These are phyloP conservation scores for Carduelis carduelis DNA, from an alignment of 2,797 vertebrate genomes.

Conservation along the genomic window DNA sequence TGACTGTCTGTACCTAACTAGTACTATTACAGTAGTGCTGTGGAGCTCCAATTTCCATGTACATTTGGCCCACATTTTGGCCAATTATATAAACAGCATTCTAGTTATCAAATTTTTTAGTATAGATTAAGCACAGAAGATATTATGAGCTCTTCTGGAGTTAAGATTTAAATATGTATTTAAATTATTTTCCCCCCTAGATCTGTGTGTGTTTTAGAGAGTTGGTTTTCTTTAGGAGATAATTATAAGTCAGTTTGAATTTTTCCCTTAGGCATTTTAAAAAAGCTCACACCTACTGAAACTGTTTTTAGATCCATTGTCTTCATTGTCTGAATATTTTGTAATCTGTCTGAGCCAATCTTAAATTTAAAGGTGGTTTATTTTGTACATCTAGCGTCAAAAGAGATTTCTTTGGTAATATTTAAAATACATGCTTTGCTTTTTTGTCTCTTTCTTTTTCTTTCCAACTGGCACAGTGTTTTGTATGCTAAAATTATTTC, in stretches of 20 bases:
- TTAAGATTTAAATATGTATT: neutral
- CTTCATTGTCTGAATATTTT: slow-evolving; percentile 47
- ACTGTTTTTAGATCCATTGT: slow-evolving; percentile 16
- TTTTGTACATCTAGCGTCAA: slow-evolving; percentile 46
- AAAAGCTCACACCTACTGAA: slow-evolving; percentile 19
- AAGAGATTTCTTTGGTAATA: slow-evolving; percentile 3
- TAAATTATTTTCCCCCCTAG: neutral
- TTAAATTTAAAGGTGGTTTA: slow-evolving; percentile 15
- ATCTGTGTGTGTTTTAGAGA: neutral
- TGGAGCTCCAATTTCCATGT: neutral
- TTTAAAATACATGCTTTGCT: neutral
- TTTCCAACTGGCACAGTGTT: neutral
- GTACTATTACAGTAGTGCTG: neutral
- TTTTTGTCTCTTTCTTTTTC: slow-evolving; percentile 6
- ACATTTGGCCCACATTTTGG: neutral
- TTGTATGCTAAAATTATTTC: slow-evolving; percentile 46
- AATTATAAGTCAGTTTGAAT: slow-evolving; percentile 18
- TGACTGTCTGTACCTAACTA: neutral
- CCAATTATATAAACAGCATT: neutral
- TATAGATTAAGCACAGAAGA: neutral
- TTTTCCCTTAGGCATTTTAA: neutral
- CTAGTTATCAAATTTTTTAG: neutral
- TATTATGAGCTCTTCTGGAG: neutral
- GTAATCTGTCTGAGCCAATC: slow-evolving; percentile 39
- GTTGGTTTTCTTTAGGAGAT: neutral